Evolutionary conservation across 1,140 invertebrate genomes (phyloP), one percentile per base, ranked within the genome.

Genomic region (Drosophila takahashii): DNA sequence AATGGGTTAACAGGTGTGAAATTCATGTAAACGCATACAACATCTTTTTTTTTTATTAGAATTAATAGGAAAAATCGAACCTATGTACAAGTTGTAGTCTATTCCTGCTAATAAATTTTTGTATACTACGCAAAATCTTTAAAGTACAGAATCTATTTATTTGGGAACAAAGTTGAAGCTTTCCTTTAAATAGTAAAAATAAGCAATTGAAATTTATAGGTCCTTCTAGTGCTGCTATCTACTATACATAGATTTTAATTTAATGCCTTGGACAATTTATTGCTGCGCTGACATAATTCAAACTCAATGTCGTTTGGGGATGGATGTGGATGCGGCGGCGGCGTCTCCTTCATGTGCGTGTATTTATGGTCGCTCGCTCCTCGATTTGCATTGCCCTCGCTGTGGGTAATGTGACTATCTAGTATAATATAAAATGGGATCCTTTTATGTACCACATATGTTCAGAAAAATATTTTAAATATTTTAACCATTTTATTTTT

Each of bases 261-360:
- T 81, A 81, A 81, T 81, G 77, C 74, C 59, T 65, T 57, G 78
- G 71, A 70, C 73, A 81, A 81, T 81, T 81, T 81, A 81, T 81
- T 81, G 76, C 79, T 80, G 79, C 79, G 79, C 78, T 80, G 79
- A 81, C 78, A 81, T 81, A 81, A 81, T 81, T 81, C 79, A 81
- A 81, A 77, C 73, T 81, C 73, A 81, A 81, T 81, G 79, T 70
- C 77, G 65, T 50, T 54, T 73, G 66, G 72, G 56, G 48, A 71
- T 48, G 56, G 48, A 71, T 48, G 75, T 37, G 54, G 48, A 75
- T 64, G 74, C 41, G 52, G 51, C 41, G 52, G 51, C 36, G 36
- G 9, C 47, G 53, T 74, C 61, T 59, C 48, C 69, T 77, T 69
- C 61, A 64, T 77, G 77, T 78, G 71, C 64, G 78, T 34, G 29